Base-by-base conservation (phyloP, 2,888 invertebrate genomes). In the Zygogramma bicolorata region DNA sequence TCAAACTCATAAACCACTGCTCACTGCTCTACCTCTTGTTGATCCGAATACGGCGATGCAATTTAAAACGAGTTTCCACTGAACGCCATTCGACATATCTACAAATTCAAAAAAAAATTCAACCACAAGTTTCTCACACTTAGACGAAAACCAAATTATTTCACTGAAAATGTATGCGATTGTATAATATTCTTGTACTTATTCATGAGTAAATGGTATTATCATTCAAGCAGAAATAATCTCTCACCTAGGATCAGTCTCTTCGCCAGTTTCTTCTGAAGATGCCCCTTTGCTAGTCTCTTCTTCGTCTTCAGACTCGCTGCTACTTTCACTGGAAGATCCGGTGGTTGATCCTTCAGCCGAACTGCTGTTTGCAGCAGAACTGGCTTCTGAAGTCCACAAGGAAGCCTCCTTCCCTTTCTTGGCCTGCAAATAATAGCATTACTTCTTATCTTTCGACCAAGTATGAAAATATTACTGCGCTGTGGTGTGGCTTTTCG, bases 331-430 rank as follows among this genome's bases (percentile, higher is more conserved):
- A 70, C 74, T 77, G n/a, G 81, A 81, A 40, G 80, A 81, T 40
- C 82, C 81, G 65, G 85, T 88, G 60, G 73, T 76, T 15, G 80
- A 80, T 70, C 73, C 75, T 5, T 69, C 68, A 31, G 74, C 73
- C 67, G 75, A 77, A 49, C 74, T 80, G 62, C 72, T 77, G 22
- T 89, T 88, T 65, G 90, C 89, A 0, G 79, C 78, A 40, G 81
- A 77, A 70, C 79, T 77, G 34, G 75, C 79, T 82, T 89, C 90
- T 76, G 88, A 83, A 61, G 83, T 84, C 85, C 85, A 85, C 34
- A 81, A 81, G 68, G 86, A 86, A 69, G 79, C 73, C 57, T 82
- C 81, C 75, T 81, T 83, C 61, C 75, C 78, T 70, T 80, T 83
- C 70, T 83, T 81, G 40, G 78, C 77, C 81, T 81, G 59, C 67